phyloP scores from a whole-genome alignment of 2,113 vertebrate genomes.

The Megaleporinus macrocephalus region DNA sequence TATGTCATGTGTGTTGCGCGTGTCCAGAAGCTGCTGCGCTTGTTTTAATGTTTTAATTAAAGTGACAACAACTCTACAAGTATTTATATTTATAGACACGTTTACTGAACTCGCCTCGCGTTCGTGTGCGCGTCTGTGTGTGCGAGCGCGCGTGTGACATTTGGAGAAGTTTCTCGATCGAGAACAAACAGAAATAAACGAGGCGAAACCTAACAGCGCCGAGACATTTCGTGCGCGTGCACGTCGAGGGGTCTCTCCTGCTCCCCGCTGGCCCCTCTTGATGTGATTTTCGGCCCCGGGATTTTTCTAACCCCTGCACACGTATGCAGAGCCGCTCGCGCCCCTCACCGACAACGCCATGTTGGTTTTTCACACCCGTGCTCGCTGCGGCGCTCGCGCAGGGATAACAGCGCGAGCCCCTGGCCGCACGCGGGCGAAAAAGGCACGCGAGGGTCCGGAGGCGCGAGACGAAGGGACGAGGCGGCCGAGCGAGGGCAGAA shows the following conservation, averaged over 20 bases:
- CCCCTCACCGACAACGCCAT: conserved; percentile 80
- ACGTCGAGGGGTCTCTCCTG: neutral
- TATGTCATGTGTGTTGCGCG: too few relatives aligned
- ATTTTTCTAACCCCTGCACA: conserved; percentile 75
- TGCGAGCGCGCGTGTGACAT: neutral
- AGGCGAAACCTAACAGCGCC: too few relatives aligned
- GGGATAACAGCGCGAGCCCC: neutral
- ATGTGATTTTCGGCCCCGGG: neutral
- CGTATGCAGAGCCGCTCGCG: conserved; percentile 80
- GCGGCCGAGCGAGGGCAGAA: neutral
- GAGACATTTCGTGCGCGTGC: too few relatives aligned
- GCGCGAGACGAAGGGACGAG: neutral
- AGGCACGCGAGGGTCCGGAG: neutral
- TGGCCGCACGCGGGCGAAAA: neutral
- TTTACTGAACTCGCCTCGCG: neutral
- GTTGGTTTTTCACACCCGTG: conserved; percentile 77
- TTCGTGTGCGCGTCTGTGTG: neutral
- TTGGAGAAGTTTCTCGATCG: neutral
- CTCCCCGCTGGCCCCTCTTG: neutral
- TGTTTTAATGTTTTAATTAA: too few relatives aligned
- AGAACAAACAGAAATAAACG: too few relatives aligned
- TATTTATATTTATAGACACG: too few relatives aligned
- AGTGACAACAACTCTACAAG: too few relatives aligned
- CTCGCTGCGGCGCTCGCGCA: neutral
- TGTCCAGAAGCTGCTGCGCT: neutral